Percentiles rank a stretch among this genome's conserved stretches.
Evolutionary conservation across 2,113 vertebrate genomes (phyloP).

Genomic region (Salvator merianae): DNA sequence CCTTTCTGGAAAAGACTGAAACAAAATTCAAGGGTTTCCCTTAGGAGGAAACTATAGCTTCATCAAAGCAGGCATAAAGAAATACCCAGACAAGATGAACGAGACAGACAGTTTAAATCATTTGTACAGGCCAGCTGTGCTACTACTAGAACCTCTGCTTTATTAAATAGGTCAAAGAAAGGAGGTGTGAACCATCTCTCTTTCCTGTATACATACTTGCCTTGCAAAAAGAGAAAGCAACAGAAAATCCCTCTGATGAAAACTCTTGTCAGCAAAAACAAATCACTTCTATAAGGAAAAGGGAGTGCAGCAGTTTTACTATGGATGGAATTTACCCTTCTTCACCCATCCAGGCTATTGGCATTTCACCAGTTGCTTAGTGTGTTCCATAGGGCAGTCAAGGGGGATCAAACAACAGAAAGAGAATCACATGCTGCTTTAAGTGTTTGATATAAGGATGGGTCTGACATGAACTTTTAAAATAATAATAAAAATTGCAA

Average conservation of each 20-base stretch:
- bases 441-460: neutral
- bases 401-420: neutral
- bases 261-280: neutral
- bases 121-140: slow-evolving; percentile 48
- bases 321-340: neutral
- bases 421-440: neutral
- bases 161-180: slow-evolving; percentile 58
- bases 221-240: neutral
- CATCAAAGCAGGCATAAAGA: slow-evolving; percentile 19
- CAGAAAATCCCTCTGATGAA: neutral
- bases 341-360: neutral
- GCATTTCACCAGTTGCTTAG: neutral
- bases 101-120: slow-evolving; percentile 37
- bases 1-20: slow-evolving; percentile 49
- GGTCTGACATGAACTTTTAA: too few species aligned
- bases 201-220: slow-evolving; percentile 1
- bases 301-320: neutral
- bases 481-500: too few species aligned
- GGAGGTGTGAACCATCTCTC: slow-evolving; percentile 36
- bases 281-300: neutral
- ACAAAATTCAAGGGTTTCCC: slow-evolving; percentile 45
- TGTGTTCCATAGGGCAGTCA: neutral
- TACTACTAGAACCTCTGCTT: slow-evolving; percentile 42
- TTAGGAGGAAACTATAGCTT: slow-evolving; percentile 54
- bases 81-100: slow-evolving; percentile 31